Conservation (phyloP, 2,113 vertebrate species). For the Pelecanus crispus region DNA sequence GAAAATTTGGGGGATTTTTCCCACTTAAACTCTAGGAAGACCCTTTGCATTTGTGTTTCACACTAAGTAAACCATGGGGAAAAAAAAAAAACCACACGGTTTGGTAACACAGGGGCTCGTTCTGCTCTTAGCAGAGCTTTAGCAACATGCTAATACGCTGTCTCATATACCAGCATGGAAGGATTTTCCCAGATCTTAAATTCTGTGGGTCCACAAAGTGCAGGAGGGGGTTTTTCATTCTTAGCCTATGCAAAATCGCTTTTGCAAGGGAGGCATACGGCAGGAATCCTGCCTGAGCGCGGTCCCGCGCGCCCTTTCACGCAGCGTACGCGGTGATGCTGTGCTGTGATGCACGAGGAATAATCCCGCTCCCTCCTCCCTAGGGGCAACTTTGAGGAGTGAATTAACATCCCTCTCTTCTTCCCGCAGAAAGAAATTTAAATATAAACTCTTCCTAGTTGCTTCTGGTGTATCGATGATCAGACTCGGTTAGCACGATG, state of each 20-base stretch:
- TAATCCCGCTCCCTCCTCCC: not conserved
- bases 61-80: not conserved
- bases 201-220: not conserved
- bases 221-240: not conserved
- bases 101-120: fast-evolving
- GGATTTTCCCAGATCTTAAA: constrained; percentile 15
- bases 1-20: not conserved
- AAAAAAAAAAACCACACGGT: not conserved
- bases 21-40: not conserved
- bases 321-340: not conserved
- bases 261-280: not conserved
- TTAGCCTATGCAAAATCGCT: not conserved
- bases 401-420: not conserved
- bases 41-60: not conserved
- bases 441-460: not conserved
- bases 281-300: not conserved
- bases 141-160: not conserved
- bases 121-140: not conserved
- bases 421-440: not conserved
- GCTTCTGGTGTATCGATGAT: not conserved
- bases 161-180: not conserved
- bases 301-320: not conserved
- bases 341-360: not conserved
- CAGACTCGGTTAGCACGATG: not conserved
- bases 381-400: not conserved